Base-by-base conservation (phyloP, 2,113 vertebrate species). In the Ictalurus punctatus region DNA sequence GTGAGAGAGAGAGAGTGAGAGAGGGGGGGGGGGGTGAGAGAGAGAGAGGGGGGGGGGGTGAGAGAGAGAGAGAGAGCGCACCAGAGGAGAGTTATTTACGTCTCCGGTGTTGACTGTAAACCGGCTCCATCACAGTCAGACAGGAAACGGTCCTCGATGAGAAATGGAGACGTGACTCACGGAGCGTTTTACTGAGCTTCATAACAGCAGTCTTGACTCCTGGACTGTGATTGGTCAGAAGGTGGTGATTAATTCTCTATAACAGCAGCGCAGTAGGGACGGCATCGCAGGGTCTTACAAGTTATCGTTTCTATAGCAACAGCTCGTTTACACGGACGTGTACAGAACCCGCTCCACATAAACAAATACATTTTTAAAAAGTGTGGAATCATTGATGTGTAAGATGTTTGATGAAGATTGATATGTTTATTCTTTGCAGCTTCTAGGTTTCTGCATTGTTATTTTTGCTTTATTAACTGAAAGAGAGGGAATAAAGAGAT, bases 41-140 rank as follows among this genome's bases (percentile, higher is more conserved):
- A n/a, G n/a, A n/a, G n/a, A n/a, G n/a, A n/a, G n/a, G n/a, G n/a
- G n/a, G n/a, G n/a, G n/a, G n/a, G n/a, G n/a, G n/a, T n/a, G 37
- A 40, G 37, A 40, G 37, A 40, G 37, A 61, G 56, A 59, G 17
- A 34, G 81, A 61, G 34, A 82, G 87, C 6, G 40, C 81, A 74
- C 37, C 81, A 58, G 82, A 73, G 25, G 81, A 89, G 87, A 90
- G 73, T 90, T 84, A 90, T 88, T 52, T 27, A 79, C 8, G 84
- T 19, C 30, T 83, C 61, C 78, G 59, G 82, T 86, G 81, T 79
- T 89, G 89, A 85, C 83, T 67, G 61, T 91, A 91, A 91, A 23
- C 89, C 86, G 83, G 25, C 87, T 91, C 87, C 87, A 91, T 87
- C 87, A 87, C 76, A 78, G 87, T 58, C 89, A 88, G 82, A 84